Percentiles rank a stretch among this genome's conserved stretches.
These are phyloP conservation scores for Dicerorhinus sumatrensis DNA, from an alignment of 2,113 vertebrate genomes.

Conservation along the genomic window DNA sequence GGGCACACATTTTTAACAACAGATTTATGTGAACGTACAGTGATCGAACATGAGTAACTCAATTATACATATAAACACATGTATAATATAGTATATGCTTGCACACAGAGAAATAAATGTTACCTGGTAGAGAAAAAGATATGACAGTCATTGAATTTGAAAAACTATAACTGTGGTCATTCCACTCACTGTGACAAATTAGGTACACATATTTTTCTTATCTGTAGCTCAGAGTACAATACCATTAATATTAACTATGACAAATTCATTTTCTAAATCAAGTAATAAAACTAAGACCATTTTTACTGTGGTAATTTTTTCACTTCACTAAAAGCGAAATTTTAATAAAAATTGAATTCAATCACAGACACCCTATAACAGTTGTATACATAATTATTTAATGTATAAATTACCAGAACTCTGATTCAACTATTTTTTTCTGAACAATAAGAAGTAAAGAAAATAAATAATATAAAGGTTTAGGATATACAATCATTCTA, in stretches of 20 bases:
- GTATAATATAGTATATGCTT: neutral
- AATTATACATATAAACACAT: neutral
- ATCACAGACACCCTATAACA: neutral
- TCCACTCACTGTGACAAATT: neutral
- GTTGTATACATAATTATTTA: neutral
- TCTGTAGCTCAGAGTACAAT: neutral
- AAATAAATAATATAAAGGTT: slow-evolving; percentile 13
- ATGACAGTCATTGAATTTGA: neutral
- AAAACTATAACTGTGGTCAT: neutral
- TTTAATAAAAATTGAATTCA: neutral
- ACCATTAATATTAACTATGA: neutral
- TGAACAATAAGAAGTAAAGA: slow-evolving; percentile 10
- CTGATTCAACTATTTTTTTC: slow-evolving; percentile 30
- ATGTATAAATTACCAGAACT: neutral
- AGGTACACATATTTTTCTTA: neutral
- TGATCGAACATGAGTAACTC: neutral
- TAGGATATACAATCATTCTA: neutral
- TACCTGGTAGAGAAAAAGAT: neutral
- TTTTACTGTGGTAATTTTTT: neutral
- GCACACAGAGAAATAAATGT: neutral
- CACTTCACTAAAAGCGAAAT: slow-evolving; percentile 23
- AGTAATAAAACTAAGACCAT: neutral
- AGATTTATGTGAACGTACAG: neutral
- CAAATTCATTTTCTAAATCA: neutral
- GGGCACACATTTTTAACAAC: neutral